Evolutionary conservation across 2,113 vertebrate species (phyloP).

Genomic region (Caracal caracal): DNA sequence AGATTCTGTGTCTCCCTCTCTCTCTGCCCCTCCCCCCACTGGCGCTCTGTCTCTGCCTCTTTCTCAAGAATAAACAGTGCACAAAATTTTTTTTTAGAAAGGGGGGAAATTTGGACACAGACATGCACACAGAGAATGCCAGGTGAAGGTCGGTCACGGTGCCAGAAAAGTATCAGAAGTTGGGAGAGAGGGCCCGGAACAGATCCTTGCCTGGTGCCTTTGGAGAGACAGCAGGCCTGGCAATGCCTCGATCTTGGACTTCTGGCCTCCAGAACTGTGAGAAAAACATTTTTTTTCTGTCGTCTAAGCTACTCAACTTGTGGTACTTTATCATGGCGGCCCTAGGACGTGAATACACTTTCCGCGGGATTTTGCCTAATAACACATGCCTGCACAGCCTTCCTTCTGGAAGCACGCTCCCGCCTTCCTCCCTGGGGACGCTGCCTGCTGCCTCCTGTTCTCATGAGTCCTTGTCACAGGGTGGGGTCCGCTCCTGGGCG

Average conservation of each 20-base stretch:
- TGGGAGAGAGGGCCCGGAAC: background rate
- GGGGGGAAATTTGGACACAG: background rate
- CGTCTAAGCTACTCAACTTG: background rate
- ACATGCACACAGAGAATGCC: accelerated
- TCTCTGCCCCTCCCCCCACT: too few species aligned
- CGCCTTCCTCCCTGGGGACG: too few species aligned
- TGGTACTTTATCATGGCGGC: background rate
- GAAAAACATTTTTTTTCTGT: too few species aligned
- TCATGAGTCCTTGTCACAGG: background rate
- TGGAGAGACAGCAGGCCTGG: accelerated
- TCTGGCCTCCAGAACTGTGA: background rate
- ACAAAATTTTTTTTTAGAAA: background rate
- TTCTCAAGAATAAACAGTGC: too few species aligned
- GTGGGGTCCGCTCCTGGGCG: background rate
- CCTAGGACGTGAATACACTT: background rate
- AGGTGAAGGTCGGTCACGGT: accelerated
- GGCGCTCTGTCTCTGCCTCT: too few species aligned
- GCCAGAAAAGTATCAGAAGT: background rate
- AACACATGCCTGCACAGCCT: accelerated
- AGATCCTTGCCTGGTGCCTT: accelerated
- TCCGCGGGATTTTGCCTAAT: background rate
- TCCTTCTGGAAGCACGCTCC: background rate
- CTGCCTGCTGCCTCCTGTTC: background rate
- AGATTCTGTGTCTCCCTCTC: too few species aligned
- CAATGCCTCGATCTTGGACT: background rate